Percentiles rank a stretch among this genome's conserved stretches.
Conservation (phyloP, 2,888 invertebrate species). For the Neuroscelio doddi region DNA sequence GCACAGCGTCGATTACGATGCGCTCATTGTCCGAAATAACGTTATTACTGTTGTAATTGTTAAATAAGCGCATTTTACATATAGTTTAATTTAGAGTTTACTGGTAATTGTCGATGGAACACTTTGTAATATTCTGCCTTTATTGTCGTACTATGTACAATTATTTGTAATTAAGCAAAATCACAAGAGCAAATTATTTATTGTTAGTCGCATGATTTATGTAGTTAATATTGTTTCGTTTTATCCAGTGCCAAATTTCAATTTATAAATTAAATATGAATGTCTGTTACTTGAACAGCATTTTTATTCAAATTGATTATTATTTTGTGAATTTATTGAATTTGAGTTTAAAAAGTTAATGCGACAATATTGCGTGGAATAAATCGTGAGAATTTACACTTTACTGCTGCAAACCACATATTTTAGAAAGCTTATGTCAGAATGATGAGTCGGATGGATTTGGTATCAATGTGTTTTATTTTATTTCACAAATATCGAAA, state of each 20-base stretch:
- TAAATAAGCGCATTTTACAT: slow-evolving; percentile 45
- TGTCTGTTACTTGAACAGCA: too few species aligned
- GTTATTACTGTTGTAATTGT: slow-evolving; percentile 45
- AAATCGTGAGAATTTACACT: slow-evolving; percentile 14
- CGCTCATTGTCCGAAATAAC: slow-evolving; percentile 34
- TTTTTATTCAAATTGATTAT: too few species aligned
- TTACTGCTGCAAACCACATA: slow-evolving; percentile 30
- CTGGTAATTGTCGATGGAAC: slow-evolving; percentile 38
- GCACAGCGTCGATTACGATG: slow-evolving; percentile 20
- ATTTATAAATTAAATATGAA: too few species aligned
- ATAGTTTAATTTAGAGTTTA: slow-evolving; percentile 51
- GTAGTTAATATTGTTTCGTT: not conserved
- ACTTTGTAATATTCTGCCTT: slow-evolving; percentile 16
- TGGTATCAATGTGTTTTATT: not conserved
- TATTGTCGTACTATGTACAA: too few species aligned
- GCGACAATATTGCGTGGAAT: slow-evolving; percentile 29
- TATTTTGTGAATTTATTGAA: too few species aligned
- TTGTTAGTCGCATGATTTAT: not conserved
- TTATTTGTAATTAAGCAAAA: too few species aligned
- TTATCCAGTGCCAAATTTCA: too few species aligned
- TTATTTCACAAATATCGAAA: not conserved
- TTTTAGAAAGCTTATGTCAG: slow-evolving; percentile 5
- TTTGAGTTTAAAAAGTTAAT: not conserved
- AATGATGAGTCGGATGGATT: not conserved
- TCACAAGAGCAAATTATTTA: slow-evolving; percentile 13